These are phyloP conservation scores for Prionailurus viverrinus DNA, from an alignment of 2,113 vertebrate species.

Conservation along the genomic window DNA sequence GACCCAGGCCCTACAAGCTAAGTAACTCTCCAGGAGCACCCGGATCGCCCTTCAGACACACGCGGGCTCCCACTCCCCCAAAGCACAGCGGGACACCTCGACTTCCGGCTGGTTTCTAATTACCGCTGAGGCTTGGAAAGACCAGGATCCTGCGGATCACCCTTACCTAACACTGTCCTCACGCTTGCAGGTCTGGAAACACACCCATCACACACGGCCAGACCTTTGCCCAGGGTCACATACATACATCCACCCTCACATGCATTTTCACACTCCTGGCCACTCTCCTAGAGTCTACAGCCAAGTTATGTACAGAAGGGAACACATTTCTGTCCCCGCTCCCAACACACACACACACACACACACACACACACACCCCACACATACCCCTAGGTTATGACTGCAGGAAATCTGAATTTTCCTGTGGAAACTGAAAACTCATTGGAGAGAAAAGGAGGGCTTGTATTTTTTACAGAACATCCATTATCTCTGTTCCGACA, in stretches of 20 bases:
- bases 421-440: slow-evolving; percentile 39
- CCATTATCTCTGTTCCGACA: not conserved
- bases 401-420: slow-evolving; percentile 23
- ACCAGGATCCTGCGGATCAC: not conserved
- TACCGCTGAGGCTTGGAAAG: not conserved
- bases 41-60: not conserved
- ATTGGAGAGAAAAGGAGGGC: not conserved
- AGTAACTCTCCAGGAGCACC: not conserved
- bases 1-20: slow-evolving; percentile 26
- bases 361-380: not conserved
- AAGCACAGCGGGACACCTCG: not conserved
- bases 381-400: not conserved
- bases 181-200: not conserved
- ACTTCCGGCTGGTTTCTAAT: not conserved
- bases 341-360: not conserved
- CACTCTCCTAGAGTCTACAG: not conserved
- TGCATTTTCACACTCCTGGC: not conserved
- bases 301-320: slow-evolving; percentile 7
- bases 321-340: not conserved
- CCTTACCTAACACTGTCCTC: not conserved
- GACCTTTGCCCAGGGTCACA: not conserved
- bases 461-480: not conserved
- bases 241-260: not conserved
- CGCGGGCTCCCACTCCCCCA: not conserved
- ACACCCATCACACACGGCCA: not conserved